Evolutionary conservation across 2,797 vertebrate genomes (phyloP).

Genomic region (Menidia menidia): DNA sequence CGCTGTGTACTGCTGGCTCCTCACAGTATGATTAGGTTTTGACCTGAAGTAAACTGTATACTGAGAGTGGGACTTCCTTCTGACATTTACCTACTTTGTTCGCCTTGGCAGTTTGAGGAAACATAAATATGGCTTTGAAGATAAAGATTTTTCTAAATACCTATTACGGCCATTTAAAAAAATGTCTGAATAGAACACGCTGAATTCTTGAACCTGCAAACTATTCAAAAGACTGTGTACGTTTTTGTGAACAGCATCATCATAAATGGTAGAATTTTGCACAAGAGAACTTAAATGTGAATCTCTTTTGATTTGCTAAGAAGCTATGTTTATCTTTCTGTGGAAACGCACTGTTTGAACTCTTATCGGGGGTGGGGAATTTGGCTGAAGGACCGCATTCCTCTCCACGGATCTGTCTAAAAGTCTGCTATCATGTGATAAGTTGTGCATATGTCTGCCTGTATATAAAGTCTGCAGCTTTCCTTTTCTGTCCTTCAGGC

Average conservation of each 20-base stretch:
- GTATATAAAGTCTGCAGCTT: too few species aligned
- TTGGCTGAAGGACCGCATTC: not conserved
- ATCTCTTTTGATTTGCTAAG: too few species aligned
- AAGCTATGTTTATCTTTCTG: not conserved
- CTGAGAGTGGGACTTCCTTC: slow-evolving; percentile 10
- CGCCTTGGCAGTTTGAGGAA: too few species aligned
- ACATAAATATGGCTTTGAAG: too few species aligned
- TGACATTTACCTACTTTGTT: not conserved
- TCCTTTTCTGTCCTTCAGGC: not conserved
- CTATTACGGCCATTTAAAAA: too few species aligned
- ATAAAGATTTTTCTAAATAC: too few species aligned
- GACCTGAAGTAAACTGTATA: not conserved
- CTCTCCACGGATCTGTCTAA: not conserved
- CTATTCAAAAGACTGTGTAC: too few species aligned
- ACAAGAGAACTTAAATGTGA: too few species aligned
- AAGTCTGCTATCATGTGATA: not conserved
- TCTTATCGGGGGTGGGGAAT: not conserved
- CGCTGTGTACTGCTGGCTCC: not conserved
- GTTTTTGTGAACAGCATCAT: too few species aligned
- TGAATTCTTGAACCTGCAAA: too few species aligned
- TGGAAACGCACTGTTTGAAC: not conserved
- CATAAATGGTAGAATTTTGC: too few species aligned
- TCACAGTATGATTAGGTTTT: not conserved
- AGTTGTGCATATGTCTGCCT: not conserved
- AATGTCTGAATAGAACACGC: too few species aligned